phyloP scores from a whole-genome alignment of 1,140 invertebrate species.

The Drosophila nigrodunni region DNA sequence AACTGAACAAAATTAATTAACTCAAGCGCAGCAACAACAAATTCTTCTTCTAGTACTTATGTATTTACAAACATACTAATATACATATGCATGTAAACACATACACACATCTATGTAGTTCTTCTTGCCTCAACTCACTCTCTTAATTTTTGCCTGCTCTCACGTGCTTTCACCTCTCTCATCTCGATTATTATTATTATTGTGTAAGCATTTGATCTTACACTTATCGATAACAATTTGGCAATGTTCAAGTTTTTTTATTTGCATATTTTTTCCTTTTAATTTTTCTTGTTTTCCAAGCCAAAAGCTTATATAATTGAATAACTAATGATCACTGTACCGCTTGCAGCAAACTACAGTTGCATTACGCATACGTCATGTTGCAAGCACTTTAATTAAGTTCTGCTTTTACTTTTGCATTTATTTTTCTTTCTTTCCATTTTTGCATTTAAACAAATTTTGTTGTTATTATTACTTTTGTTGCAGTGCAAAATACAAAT shows the following conservation, averaged over 20 bases:
- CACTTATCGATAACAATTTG: background rate
- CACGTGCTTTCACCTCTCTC: slow-evolving; percentile 4
- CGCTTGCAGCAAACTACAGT: background rate
- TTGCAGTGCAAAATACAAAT: slow-evolving; percentile 23
- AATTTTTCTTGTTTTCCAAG: no score
- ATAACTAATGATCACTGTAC: background rate
- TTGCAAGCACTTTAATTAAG: slow-evolving; percentile 18
- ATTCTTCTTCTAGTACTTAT: slow-evolving; percentile 13
- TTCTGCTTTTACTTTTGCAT: slow-evolving; percentile 16
- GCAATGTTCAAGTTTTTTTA: background rate
- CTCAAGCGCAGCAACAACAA: slow-evolving; percentile 34
- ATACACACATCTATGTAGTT: background rate
- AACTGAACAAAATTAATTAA: slow-evolving; percentile 60
- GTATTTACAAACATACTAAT: background rate
- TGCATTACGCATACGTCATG: slow-evolving; percentile 65
- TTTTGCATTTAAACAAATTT: slow-evolving; percentile 14
- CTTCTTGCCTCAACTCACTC: background rate
- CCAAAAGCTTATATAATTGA: background rate
- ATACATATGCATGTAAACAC: background rate
- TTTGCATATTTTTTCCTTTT: background rate
- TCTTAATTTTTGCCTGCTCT: background rate
- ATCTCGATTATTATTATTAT: background rate
- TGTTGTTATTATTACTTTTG: slow-evolving; percentile 20
- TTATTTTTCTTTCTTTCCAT: background rate
- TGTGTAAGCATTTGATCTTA: background rate